Conservation (phyloP, 2,113 vertebrate genomes). For the Barbus barbus region DNA sequence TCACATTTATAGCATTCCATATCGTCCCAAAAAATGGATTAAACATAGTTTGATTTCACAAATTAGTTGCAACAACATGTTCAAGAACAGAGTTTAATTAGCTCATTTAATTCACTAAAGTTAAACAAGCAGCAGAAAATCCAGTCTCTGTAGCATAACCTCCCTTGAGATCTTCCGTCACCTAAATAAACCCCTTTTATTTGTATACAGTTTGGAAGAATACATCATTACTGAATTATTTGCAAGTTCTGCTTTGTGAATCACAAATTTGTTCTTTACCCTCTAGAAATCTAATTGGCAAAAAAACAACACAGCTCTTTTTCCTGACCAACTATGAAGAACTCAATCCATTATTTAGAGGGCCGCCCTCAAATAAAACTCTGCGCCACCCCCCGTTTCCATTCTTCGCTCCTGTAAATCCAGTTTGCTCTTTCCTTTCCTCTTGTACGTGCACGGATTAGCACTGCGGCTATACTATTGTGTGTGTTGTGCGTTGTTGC, state of each 20-base stretch:
- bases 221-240: conserved; percentile 34
- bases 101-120: neutral
- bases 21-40: neutral
- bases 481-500: conserved; percentile 63
- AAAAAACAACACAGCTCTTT: conserved; percentile 41
- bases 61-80: neutral
- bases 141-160: neutral
- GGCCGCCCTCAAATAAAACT: conserved; percentile 13
- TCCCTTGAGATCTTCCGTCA: neutral
- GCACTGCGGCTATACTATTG: conserved; percentile 52
- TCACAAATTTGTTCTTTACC: conserved; percentile 8
- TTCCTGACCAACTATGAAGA: conserved; percentile 25
- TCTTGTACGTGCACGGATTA: conserved; percentile 49
- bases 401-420: conserved; percentile 39
- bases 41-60: neutral
- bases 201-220: conserved; percentile 37
- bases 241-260: conserved; percentile 25
- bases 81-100: neutral
- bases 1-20: neutral
- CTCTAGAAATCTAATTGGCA: conserved; percentile 32
- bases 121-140: conserved; percentile 1
- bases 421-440: conserved; percentile 34
- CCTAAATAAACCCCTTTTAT: conserved; percentile 36
- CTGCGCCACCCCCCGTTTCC: conserved; percentile 18
- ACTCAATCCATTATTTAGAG: conserved; percentile 58